Conservation (phyloP, 2,797 vertebrate genomes). For the Alectoris magna region DNA sequence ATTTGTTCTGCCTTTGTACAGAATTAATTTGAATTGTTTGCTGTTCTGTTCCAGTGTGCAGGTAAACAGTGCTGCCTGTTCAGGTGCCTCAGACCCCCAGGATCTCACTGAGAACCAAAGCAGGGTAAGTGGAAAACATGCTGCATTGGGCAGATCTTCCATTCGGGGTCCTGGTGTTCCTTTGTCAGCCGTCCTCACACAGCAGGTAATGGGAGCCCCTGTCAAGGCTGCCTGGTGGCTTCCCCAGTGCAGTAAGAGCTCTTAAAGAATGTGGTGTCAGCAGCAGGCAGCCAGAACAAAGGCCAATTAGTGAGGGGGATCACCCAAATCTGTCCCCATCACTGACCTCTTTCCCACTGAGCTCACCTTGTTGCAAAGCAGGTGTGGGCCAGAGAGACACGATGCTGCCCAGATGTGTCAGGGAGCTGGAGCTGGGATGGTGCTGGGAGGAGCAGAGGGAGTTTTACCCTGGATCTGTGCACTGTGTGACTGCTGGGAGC, state of each 20-base stretch:
- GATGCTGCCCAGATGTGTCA: neutral
- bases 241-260: neutral
- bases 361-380: no score
- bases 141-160: neutral
- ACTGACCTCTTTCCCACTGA: neutral
- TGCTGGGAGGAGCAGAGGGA: neutral
- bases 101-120: constrained; percentile 19
- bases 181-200: neutral
- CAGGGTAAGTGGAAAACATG: neutral
- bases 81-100: neutral
- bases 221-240: neutral
- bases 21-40: constrained; percentile 63
- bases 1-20: constrained; percentile 66
- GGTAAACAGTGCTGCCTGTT: constrained; percentile 48
- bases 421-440: neutral
- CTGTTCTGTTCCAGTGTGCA: constrained; percentile 60
- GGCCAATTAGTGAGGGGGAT: neutral
- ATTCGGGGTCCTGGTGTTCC: neutral
- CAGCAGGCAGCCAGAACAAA: neutral
- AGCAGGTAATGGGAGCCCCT: neutral
- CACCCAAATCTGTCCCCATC: neutral
- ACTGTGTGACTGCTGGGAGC: accelerated
- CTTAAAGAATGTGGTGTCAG: neutral
- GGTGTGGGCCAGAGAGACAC: neutral
- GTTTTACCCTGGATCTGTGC: neutral